Evolutionary conservation across 2,888 invertebrate species (phyloP), one percentile per base, ranked within the genome.

Genomic region (Luperina nickerlii): DNA sequence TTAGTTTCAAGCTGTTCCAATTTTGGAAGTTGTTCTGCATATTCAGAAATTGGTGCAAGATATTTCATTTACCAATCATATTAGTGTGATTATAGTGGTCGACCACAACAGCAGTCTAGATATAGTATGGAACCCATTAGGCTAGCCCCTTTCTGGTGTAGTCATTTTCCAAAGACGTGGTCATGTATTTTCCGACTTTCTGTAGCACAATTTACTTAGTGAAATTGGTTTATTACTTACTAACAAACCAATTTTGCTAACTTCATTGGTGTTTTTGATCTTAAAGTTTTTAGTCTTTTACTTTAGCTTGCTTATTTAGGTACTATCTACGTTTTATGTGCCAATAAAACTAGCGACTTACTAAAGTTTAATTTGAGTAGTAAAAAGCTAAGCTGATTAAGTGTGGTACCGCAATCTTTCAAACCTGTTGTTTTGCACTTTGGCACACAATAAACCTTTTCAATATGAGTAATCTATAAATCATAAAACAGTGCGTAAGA

Each of bases 361-460:
- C 20, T 69, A 20, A 51, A 69, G 15, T 57, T 76, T 60, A 48
- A 38, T 24, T 65, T 42, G 2, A 6, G 68, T 45, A 48, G 18
- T 76, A 70, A 51, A 69, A 81, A 75, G 11, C 75, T 32, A 11
- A 48, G 27, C 18, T 42, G 15, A 9, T 76, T 32, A 51, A 54
- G 27, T 27, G 27, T 32, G 24, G 38, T 57, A 70, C 27, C 70
- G 54, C 54, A 78, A 71, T 78, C 45, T 45, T 67, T 62, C n/a
- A 81, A 70, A 81, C 65, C 32, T 83, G 51, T 66, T 62, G 42
- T 45, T 76, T 54, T 70, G 15, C 13, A 77, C 65, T 51, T 70
- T 51, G 7, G 32, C 69, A 32, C 32, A 38, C 15, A 81, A 54
- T 74, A 81, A 74, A 82, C 24, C 45, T 51, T 80, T 67, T 24